Conservation (phyloP, 2,113 vertebrate genomes). For the Eleginops maclovinus region DNA sequence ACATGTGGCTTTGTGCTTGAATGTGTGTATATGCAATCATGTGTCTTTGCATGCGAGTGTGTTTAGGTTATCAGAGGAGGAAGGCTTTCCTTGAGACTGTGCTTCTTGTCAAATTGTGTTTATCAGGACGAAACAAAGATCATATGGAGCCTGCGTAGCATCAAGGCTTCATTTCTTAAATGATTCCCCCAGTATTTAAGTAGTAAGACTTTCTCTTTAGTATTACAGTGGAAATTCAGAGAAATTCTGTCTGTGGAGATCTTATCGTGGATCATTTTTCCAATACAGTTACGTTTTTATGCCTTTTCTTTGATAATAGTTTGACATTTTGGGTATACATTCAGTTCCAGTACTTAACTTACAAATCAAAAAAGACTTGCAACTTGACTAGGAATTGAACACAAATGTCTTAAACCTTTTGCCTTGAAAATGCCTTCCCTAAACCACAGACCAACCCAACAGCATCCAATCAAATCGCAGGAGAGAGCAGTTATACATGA, state of each 20-base stretch:
- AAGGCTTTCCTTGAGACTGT: constrained; percentile 85
- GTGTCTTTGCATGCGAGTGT: constrained; percentile 68
- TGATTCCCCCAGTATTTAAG: background rate
- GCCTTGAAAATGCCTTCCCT: too few relatives aligned
- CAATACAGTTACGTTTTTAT: too few relatives aligned
- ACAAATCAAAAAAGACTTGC: too few relatives aligned
- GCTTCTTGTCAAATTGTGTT: constrained; percentile 86
- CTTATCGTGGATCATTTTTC: too few relatives aligned
- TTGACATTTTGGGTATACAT: too few relatives aligned
- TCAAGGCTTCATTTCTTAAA: constrained; percentile 12
- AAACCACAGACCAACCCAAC: too few relatives aligned
- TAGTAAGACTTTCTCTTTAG: too few relatives aligned
- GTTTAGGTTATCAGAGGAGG: constrained; percentile 87
- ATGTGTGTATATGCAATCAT: constrained; percentile 47
- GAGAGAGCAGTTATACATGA: too few relatives aligned
- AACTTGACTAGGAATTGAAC: too few relatives aligned
- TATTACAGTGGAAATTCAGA: background rate
- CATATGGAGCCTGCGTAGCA: constrained; percentile 80
- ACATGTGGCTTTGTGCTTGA: constrained; percentile 72
- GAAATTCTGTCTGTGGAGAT: background rate
- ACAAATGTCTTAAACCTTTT: too few relatives aligned
- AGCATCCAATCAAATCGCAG: too few relatives aligned
- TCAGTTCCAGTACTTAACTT: too few relatives aligned
- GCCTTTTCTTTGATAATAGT: background rate
- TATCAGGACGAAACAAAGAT: constrained; percentile 88